These are phyloP conservation scores for Spea hammondii DNA, from an alignment of 2,797 vertebrate species.

Conservation along the genomic window DNA sequence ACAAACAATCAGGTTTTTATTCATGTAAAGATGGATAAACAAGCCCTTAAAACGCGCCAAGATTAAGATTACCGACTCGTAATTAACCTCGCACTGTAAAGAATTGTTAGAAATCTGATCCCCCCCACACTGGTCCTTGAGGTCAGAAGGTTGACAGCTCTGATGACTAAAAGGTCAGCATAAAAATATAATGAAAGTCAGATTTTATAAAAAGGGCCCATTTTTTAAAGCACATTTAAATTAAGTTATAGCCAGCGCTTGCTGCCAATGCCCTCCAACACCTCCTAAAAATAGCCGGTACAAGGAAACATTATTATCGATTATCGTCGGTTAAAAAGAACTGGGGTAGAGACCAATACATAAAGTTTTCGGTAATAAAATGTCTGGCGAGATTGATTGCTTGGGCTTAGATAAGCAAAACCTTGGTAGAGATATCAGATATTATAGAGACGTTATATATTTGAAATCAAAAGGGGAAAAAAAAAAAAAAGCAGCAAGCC, in stretches of 20 bases:
- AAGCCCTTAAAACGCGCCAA: too few species aligned
- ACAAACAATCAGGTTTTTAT: too few species aligned
- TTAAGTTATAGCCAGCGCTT: constrained; percentile 20
- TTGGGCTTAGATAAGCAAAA: not conserved
- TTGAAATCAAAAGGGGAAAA: too few species aligned
- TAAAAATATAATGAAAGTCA: not conserved
- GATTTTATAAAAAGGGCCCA: not conserved
- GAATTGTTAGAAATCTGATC: too few species aligned
- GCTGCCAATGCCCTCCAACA: constrained; percentile 34
- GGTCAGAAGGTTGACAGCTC: too few species aligned
- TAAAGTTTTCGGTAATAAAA: constrained; percentile 5
- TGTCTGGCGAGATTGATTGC: constrained; percentile 8
- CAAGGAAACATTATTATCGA: constrained; percentile 44
- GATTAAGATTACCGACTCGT: too few species aligned
- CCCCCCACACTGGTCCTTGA: too few species aligned
- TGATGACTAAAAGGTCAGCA: too few species aligned
- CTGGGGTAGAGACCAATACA: not conserved
- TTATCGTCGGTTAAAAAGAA: constrained; percentile 20
- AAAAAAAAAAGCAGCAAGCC: constrained; percentile 3
- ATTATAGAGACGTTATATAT: too few species aligned
- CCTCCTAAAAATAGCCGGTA: constrained; percentile 33
- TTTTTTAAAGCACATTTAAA: not conserved
- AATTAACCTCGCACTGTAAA: too few species aligned
- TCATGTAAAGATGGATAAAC: too few species aligned
- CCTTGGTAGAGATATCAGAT: not conserved